Percentiles rank a stretch among this genome's conserved stretches.
Conservation (phyloP, 2,888 invertebrate species). For the Macrophya annulata region DNA sequence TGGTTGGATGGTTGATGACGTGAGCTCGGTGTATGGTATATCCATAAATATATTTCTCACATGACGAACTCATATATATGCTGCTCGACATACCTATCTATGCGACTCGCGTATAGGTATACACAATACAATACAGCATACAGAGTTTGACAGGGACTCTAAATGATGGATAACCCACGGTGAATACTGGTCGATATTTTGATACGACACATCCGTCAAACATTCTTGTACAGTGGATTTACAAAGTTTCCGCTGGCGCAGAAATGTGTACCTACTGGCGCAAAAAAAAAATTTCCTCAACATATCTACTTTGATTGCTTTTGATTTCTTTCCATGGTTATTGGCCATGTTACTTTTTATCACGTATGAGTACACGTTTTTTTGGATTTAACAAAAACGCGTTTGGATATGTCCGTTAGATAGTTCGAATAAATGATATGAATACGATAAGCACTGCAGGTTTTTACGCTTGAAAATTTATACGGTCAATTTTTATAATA, state of each 20-base stretch:
- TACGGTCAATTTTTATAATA: neutral
- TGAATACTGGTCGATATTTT: slow-evolving; percentile 51
- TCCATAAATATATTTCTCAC: slow-evolving; percentile 52
- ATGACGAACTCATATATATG: slow-evolving; percentile 35
- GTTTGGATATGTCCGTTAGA: neutral
- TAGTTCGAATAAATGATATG: neutral
- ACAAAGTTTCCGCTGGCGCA: slow-evolving; percentile 18
- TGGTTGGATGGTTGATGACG: slow-evolving; percentile 38
- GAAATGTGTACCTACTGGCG: neutral
- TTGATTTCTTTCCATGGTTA: neutral
- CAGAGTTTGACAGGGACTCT: slow-evolving; percentile 52
- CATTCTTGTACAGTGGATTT: slow-evolving; percentile 42
- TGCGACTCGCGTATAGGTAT: slow-evolving; percentile 40
- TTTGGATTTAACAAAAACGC: neutral
- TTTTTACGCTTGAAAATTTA: neutral
- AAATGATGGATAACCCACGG: slow-evolving; percentile 53
- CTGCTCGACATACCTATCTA: slow-evolving; percentile 45
- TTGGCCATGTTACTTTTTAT: neutral
- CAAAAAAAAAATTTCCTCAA: slow-evolving; percentile 29
- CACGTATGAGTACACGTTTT: neutral
- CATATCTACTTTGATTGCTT: neutral
- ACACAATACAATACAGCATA: slow-evolving; percentile 47
- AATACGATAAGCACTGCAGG: neutral
- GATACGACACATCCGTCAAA: slow-evolving; percentile 53
- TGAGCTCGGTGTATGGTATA: slow-evolving; percentile 9